These are phyloP conservation scores for Battus philenor DNA, from an alignment of 1,140 invertebrate genomes.

Conservation along the genomic window DNA sequence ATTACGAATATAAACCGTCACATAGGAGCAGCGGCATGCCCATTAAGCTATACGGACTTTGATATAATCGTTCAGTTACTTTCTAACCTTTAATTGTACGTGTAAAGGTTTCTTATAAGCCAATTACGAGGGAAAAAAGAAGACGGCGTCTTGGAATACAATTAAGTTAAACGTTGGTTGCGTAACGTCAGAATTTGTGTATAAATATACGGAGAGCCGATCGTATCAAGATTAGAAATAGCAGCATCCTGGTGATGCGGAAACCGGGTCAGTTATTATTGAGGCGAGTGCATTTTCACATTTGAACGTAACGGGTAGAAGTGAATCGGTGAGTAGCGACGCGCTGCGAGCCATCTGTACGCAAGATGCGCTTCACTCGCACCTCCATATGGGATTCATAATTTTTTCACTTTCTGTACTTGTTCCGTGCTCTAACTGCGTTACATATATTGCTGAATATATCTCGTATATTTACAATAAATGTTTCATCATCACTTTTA, in stretches of 20 bases:
- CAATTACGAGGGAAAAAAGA: constrained; percentile 2
- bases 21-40: no score
- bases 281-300: constrained; percentile 35
- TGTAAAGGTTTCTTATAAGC: constrained; percentile 6
- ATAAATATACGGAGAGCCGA: constrained; percentile 29
- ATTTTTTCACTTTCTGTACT: no score
- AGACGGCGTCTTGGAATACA: not conserved
- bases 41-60: no score
- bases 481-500: no score
- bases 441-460: no score
- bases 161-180: constrained; percentile 15
- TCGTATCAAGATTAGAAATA: constrained; percentile 5
- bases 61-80: not conserved
- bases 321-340: not conserved
- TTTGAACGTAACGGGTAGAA: constrained; percentile 6
- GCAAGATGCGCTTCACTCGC: not conserved
- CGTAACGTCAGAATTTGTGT: not conserved
- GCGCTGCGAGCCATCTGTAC: not conserved
- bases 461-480: no score
- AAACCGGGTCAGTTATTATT: constrained; percentile 58
- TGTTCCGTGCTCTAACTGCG: no score
- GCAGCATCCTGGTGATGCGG: constrained; percentile 38
- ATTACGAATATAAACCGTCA: no score
- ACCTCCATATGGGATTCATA: not conserved
- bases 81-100: constrained; percentile 2